A percentile compares a stretch with the other conserved stretches of the same genome.
Conservation (phyloP, 2,797 vertebrate species). For the Rhinophrynus dorsalis region DNA sequence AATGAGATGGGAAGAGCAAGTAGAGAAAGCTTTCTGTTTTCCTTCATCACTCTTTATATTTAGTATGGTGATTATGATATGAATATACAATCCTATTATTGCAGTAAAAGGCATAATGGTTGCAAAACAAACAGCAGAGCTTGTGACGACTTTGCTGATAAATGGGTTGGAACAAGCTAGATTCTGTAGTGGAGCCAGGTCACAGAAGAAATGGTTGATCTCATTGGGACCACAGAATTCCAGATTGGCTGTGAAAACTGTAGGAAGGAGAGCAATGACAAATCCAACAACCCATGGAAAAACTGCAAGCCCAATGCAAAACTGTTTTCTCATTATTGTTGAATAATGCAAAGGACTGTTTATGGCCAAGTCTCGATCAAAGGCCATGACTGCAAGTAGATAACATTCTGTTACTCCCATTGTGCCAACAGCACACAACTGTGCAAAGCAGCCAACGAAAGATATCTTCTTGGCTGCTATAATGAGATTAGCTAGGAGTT, state of each 20-base stretch:
- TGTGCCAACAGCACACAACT: background rate
- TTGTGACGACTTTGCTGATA: background rate
- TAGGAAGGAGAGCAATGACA: background rate
- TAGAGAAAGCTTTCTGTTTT: constrained; percentile 2
- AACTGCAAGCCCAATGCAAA: background rate
- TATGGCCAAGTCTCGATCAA: constrained; percentile 1
- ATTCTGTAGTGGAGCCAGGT: background rate
- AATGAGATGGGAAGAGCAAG: background rate
- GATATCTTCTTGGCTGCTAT: background rate
- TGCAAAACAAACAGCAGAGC: background rate
- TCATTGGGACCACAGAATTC: background rate
- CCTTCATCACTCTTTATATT: background rate
- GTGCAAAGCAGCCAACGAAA: background rate
- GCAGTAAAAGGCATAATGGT: background rate
- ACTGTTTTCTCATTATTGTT: background rate
- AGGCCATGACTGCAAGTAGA: background rate
- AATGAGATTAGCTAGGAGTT: background rate
- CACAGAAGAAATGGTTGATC: constrained; percentile 1
- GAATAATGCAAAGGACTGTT: background rate
- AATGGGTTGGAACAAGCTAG: background rate
- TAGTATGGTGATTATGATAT: background rate
- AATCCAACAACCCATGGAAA: background rate
- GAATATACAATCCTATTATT: background rate
- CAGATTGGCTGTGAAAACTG: background rate
- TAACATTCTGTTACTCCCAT: background rate